These are phyloP conservation scores for Cyanoderma ruficeps DNA, from an alignment of 2,113 vertebrate species.

Conservation along the genomic window DNA sequence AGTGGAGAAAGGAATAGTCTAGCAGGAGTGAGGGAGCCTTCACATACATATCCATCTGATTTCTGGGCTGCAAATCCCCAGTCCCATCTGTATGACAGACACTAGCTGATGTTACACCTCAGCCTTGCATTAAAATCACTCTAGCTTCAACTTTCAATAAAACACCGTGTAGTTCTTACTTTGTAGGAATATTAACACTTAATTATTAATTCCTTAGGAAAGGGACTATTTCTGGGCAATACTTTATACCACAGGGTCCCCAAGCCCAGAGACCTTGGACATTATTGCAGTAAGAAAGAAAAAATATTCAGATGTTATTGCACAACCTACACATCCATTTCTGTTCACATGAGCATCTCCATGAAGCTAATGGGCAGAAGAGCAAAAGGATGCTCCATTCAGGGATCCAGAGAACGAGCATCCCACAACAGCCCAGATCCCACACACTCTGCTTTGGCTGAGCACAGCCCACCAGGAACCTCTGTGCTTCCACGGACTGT, in stretches of 20 bases:
- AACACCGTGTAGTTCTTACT: neutral
- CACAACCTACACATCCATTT: neutral
- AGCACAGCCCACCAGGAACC: neutral
- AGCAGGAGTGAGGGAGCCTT: neutral
- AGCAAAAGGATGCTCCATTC: neutral
- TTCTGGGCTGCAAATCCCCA: neutral
- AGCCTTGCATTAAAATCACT: neutral
- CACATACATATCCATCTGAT: fast-evolving
- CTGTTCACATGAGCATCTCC: neutral
- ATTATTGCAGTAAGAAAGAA: neutral
- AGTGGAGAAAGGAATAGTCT: neutral
- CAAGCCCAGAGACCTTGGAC: neutral
- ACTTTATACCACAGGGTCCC: neutral
- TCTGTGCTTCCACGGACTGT: fast-evolving
- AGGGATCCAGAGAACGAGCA: neutral
- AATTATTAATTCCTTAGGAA: neutral
- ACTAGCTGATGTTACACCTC: neutral
- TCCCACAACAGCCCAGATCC: neutral
- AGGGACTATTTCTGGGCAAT: neutral
- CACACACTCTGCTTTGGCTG: neutral
- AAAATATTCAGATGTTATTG: neutral
- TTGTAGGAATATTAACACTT: neutral
- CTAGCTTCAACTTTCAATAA: neutral
- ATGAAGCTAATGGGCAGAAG: neutral
- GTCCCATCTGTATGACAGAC: neutral